These are phyloP conservation scores for Berghia stephanieae DNA, from an alignment of 1,140 invertebrate species.

Conservation along the genomic window DNA sequence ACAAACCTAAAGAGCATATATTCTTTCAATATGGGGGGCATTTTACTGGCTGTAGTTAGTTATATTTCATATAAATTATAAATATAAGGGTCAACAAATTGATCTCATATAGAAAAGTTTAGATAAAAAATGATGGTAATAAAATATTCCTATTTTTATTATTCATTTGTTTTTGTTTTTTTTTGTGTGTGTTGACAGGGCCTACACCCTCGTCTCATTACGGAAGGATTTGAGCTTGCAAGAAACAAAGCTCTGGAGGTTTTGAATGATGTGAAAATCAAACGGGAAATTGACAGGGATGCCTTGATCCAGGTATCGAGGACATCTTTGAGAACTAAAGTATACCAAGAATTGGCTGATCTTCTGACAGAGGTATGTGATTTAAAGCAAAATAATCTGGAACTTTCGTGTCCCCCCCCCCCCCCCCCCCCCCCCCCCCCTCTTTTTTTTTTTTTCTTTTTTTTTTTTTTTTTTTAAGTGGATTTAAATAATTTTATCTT, in stretches of 20 bases:
- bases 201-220: constrained; percentile 92
- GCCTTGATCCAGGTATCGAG: constrained; percentile 84
- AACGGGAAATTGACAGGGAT: constrained; percentile 77
- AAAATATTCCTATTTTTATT: not conserved
- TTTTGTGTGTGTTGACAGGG: constrained; percentile 73
- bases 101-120: not conserved
- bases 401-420: too few relatives aligned
- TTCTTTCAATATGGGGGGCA: too few relatives aligned
- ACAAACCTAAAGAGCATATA: too few relatives aligned
- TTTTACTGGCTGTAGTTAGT: too few relatives aligned
- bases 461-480: not conserved
- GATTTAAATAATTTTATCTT: too few relatives aligned
- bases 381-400: too few relatives aligned
- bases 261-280: constrained; percentile 87
- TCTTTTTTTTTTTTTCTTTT: not conserved
- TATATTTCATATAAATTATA: too few relatives aligned
- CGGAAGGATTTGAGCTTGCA: constrained; percentile 95
- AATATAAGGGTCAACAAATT: too few relatives aligned
- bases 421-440: too few relatives aligned
- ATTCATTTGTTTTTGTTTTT: not conserved
- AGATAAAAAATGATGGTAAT: not conserved
- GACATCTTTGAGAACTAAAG: constrained; percentile 88
- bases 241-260: constrained; percentile 86
- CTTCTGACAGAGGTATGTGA: constrained; percentile 84
- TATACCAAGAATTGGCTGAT: constrained; percentile 87